Conservation (phyloP, 1,140 invertebrate genomes). For the Nephila pilipes region DNA sequence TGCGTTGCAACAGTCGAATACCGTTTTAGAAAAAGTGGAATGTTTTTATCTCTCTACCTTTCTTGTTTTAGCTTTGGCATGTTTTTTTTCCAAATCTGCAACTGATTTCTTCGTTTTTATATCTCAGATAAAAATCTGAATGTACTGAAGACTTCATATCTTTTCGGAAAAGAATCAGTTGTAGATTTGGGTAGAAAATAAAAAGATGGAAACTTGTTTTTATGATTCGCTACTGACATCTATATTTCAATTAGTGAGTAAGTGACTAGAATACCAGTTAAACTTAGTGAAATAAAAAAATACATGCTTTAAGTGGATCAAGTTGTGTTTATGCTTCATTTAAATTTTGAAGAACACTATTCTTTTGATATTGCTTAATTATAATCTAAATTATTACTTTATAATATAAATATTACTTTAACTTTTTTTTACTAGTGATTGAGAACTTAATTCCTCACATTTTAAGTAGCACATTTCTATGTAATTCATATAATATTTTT, state of each 20-base stretch:
- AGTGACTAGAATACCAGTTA: background rate
- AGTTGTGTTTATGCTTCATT: too few species aligned
- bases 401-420: too few species aligned
- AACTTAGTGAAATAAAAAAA: background rate
- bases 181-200: background rate
- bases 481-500: too few species aligned
- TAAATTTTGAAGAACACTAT: too few species aligned
- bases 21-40: slow-evolving; percentile 6
- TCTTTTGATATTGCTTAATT: too few species aligned
- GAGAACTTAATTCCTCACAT: too few species aligned
- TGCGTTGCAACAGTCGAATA: slow-evolving; percentile 31
- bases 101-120: slow-evolving; percentile 22
- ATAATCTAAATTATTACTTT: too few species aligned
- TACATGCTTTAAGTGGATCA: too few species aligned
- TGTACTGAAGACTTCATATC: background rate
- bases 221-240: slow-evolving; percentile 11
- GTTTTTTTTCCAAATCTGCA: background rate
- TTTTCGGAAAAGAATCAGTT: background rate
- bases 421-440: too few species aligned
- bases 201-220: background rate
- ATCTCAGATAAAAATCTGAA: background rate
- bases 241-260: background rate
- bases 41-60: slow-evolving; percentile 18
- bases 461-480: too few species aligned
- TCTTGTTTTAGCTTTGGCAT: slow-evolving; percentile 8